Base-by-base conservation (phyloP, 2,888 invertebrate species). In the Pyrocoelia pectoralis region DNA sequence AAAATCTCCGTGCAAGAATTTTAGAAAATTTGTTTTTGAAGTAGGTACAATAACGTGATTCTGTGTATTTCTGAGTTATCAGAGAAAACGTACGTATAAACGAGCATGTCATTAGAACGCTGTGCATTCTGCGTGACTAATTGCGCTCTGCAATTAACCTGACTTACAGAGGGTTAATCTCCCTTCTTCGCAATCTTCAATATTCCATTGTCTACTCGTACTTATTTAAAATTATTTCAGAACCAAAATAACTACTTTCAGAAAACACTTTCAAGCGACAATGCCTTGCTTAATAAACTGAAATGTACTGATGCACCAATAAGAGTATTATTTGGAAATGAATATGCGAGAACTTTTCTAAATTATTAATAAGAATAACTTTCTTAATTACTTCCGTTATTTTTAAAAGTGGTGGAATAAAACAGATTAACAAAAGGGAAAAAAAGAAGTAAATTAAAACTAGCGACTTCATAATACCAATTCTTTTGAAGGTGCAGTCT, bases 71-170 rank as follows among this genome's bases (percentile, higher is more conserved):
- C 61, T 59, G 60, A 62, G 63, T 67, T 67, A 66, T 68, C 69
- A 66, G 55, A 55, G 58, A 57, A 67, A 58, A 63, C 66, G 64
- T 63, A 69, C 71, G 70, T 71, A 71, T 69, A 71, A 72, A 72
- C 68, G 73, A 70, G 69, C 69, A 68, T 70, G 65, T 73, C 73
- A 73, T 73, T 73, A 73, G 70, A 61, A 70, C 65, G 67, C 67
- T 72, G 73, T 73, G 73, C 72, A 73, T 73, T 72, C 70, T 68
- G 72, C 71, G 73, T 75, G 72, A 75, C 74, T 75, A 74, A 75
- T 74, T 75, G 73, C 70, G 65, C 68, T 66, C 66, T 66, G 74
- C 74, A 74, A 74, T 75, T 75, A 75, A 74, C 74, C 73, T 71
- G 68, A 68, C 71, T 72, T 71, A 71, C 65, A 65, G 72, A 66